These are phyloP conservation scores for Pelobates fuscus DNA, from an alignment of 2,113 vertebrate species.

Conservation along the genomic window DNA sequence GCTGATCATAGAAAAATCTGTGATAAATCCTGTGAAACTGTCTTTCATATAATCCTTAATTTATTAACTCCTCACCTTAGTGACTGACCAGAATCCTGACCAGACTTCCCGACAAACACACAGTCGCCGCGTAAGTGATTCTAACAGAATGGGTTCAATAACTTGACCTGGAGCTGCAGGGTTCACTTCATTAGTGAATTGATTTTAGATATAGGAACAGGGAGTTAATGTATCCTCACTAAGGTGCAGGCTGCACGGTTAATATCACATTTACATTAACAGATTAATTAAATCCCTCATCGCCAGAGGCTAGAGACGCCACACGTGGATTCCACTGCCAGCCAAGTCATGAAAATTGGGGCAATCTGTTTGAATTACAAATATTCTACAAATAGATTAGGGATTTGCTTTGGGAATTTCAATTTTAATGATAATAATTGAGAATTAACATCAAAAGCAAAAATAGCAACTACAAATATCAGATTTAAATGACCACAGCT, in stretches of 20 bases:
- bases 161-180: not conserved
- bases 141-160: not conserved
- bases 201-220: slow-evolving; percentile 45
- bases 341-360: no score
- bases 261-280: slow-evolving; percentile 20
- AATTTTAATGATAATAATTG: no score
- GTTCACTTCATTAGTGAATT: slow-evolving; percentile 45
- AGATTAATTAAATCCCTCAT: slow-evolving; percentile 13
- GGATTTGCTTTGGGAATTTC: no score
- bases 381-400: no score
- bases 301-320: not conserved
- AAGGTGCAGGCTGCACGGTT: not conserved
- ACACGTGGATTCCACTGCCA: no score
- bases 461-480: no score
- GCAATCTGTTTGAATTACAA: no score
- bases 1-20: no score
- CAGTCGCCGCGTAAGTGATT: no score
- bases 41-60: not conserved
- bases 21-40: not conserved
- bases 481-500: no score
- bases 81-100: not conserved
- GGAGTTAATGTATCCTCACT: slow-evolving; percentile 4
- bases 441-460: no score
- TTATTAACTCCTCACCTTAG: not conserved
- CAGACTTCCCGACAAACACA: no score